Evolutionary conservation across 1,140 invertebrate genomes (phyloP).

Genomic region (Zaprionus gabonicus): DNA sequence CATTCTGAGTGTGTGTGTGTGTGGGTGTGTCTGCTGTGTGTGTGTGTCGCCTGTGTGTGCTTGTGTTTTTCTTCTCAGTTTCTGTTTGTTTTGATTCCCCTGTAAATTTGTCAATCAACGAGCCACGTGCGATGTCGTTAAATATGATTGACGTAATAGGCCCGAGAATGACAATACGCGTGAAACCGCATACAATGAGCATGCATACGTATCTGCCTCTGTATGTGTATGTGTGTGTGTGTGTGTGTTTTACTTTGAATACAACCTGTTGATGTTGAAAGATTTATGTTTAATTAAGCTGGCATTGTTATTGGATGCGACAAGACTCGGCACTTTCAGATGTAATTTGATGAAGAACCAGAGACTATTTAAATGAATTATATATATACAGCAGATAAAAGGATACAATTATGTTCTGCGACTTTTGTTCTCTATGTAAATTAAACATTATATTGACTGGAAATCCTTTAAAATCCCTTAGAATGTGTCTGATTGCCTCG

Average conservation of each 20-base stretch:
- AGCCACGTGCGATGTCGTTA: not conserved
- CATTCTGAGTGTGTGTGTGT: not conserved
- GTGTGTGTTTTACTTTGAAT: constrained; percentile 2
- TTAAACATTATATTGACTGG: too few species aligned
- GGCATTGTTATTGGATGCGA: not conserved
- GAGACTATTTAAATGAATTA: too few species aligned
- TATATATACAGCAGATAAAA: too few species aligned
- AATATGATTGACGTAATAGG: constrained; percentile 10
- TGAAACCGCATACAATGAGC: constrained; percentile 1
- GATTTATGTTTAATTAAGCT: not conserved
- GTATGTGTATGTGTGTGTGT: constrained; percentile 27
- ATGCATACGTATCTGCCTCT: not conserved
- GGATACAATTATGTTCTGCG: too few species aligned
- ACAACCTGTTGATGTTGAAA: constrained; percentile 3
- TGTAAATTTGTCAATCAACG: constrained; percentile 14
- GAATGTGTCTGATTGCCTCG: too few species aligned
- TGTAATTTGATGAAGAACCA: too few species aligned
- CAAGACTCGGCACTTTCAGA: not conserved
- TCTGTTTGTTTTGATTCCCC: constrained; percentile 8
- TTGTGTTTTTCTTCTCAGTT: constrained; percentile 8
- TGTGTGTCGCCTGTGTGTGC: constrained; percentile 6
- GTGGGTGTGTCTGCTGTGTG: not conserved
- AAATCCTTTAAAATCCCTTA: too few species aligned
- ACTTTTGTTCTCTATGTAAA: too few species aligned
- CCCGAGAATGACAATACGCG: constrained; percentile 2